Percentiles rank a stretch among this genome's conserved stretches.
Evolutionary conservation across 2,888 invertebrate species (phyloP).

Genomic region (Microplitis deprimator): DNA sequence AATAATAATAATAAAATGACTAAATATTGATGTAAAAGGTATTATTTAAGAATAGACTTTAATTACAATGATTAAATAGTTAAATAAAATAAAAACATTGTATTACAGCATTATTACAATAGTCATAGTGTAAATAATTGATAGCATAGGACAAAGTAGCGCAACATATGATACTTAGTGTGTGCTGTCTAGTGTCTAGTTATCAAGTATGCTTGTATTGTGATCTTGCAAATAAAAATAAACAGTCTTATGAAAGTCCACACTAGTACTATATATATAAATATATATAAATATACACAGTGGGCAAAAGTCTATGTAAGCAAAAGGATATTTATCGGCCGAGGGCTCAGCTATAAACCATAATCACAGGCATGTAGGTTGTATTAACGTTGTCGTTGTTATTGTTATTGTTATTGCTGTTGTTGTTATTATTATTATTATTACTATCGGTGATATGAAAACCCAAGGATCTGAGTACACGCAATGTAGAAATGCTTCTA

Average conservation of each 20-base stretch:
- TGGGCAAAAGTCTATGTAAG: not conserved
- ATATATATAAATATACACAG: not conserved
- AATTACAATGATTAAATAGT: too few species aligned
- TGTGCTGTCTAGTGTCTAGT: constrained; percentile 33
- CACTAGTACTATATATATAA: not conserved
- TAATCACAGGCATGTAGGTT: constrained; percentile 3
- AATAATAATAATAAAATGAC: too few species aligned
- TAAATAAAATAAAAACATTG: not conserved
- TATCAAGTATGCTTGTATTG: not conserved
- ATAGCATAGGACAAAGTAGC: constrained; percentile 45
- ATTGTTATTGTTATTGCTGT: not conserved
- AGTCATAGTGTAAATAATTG: constrained; percentile 50
- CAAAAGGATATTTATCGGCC: constrained; percentile 7
- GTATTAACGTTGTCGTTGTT: not conserved
- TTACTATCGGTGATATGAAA: not conserved
- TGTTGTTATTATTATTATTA: not conserved
- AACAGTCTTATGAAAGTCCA: constrained; percentile 46
- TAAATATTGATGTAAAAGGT: not conserved
- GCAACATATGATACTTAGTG: constrained; percentile 47
- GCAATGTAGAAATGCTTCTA: not conserved
- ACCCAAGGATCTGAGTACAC: constrained; percentile 21
- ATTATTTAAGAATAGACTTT: not conserved
- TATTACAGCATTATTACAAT: constrained; percentile 26
- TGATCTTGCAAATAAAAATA: not conserved
- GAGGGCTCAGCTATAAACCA: constrained; percentile 12